Percentiles rank a stretch among this genome's conserved stretches.
Conservation (phyloP, 2,113 vertebrate species). For the Uria aalge region DNA sequence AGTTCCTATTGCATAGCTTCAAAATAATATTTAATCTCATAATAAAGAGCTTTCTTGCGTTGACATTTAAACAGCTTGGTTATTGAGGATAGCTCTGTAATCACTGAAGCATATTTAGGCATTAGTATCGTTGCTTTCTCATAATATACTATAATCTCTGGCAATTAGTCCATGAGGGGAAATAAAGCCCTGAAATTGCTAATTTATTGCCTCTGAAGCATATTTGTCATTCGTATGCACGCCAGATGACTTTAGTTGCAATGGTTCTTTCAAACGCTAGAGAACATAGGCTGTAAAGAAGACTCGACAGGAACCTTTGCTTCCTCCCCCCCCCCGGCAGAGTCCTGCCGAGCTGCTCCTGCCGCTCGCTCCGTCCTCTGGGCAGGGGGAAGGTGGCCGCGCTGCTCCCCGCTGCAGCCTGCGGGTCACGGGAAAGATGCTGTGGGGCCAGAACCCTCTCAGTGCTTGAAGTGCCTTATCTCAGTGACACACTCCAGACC, state of each 20-base stretch:
- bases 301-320: background rate
- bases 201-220: constrained; percentile 68
- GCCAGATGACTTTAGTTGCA: constrained; percentile 23
- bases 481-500: background rate
- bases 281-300: background rate
- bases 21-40: constrained; percentile 70
- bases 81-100: constrained; percentile 68
- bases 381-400: background rate
- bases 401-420: fast-evolving
- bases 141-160: constrained; percentile 73
- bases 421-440: background rate
- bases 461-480: background rate
- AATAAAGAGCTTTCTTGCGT: constrained; percentile 68
- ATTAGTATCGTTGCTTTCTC: constrained; percentile 71
- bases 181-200: constrained; percentile 71
- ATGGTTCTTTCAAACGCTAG: background rate
- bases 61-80: constrained; percentile 73
- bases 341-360: background rate
- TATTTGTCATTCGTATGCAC: constrained; percentile 59
- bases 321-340: fast-evolving
- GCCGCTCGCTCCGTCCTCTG: fast-evolving
- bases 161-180: constrained; percentile 74
- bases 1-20: constrained; percentile 49
- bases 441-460: background rate
- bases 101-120: constrained; percentile 74